These are phyloP conservation scores for cattle (Bos taurus) DNA, from an alignment of 2,113 vertebrate genomes.

Conservation along the genomic window ARS-UCD2.0 NC_037346.1:15250501-15251000, in stretches of 20 bases:
- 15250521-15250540: neutral
- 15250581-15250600: neutral
- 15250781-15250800: neutral
- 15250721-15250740: neutral
- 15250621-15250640: neutral
- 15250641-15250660: neutral
- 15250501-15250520: neutral
- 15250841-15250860: neutral
- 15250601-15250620: neutral
- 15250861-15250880: neutral
- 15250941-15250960: neutral
- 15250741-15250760: neutral
- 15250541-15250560: neutral
- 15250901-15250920: neutral
- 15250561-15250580: neutral
- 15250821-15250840: neutral
- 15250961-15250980: neutral
- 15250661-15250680: neutral
- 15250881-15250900: neutral
- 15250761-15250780: neutral
- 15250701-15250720: neutral
- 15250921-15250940: neutral
- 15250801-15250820: neutral
- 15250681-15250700: accelerated
- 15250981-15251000: neutral